These are phyloP conservation scores for Amphiura filiformis DNA, from an alignment of 35 echinoderm and acorn worm genomes.

Conservation along the genomic window DNA sequence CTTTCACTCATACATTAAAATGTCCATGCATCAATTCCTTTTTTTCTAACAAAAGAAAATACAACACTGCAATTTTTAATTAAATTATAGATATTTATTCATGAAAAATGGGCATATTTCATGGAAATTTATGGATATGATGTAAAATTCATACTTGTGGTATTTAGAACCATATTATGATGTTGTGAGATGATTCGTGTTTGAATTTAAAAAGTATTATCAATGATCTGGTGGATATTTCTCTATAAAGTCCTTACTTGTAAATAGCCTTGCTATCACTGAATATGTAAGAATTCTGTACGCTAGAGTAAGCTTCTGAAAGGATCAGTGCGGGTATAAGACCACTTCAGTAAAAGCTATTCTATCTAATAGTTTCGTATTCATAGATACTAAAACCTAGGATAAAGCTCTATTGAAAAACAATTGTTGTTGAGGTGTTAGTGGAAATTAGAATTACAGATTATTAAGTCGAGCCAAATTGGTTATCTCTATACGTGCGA, in stretches of 20 bases:
- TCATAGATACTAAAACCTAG: background rate
- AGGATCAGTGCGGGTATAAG: background rate
- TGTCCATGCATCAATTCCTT: slow-evolving; percentile 5
- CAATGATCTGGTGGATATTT: too few relatives aligned
- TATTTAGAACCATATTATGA: too few relatives aligned
- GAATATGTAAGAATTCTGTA: too few relatives aligned
- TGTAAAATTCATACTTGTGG: too few relatives aligned
- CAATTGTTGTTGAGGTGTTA: background rate
- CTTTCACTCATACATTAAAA: slow-evolving; percentile 4
- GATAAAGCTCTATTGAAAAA: background rate
- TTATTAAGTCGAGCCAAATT: too few relatives aligned
- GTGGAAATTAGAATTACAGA: slow-evolving; percentile 3
- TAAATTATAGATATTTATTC: background rate
- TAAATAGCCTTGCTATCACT: too few relatives aligned
- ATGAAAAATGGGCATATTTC: background rate
- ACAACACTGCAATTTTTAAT: background rate
- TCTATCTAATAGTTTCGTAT: background rate
- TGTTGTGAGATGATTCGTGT: too few relatives aligned
- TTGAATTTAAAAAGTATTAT: too few relatives aligned
- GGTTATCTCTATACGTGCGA: too few relatives aligned
- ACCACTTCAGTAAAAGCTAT: background rate
- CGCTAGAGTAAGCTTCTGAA: background rate
- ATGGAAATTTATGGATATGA: background rate
- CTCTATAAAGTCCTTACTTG: too few relatives aligned
- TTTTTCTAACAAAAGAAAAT: too few relatives aligned